Evolutionary conservation across 2,113 vertebrate species (phyloP).

Genomic region (Alectura lathami): DNA sequence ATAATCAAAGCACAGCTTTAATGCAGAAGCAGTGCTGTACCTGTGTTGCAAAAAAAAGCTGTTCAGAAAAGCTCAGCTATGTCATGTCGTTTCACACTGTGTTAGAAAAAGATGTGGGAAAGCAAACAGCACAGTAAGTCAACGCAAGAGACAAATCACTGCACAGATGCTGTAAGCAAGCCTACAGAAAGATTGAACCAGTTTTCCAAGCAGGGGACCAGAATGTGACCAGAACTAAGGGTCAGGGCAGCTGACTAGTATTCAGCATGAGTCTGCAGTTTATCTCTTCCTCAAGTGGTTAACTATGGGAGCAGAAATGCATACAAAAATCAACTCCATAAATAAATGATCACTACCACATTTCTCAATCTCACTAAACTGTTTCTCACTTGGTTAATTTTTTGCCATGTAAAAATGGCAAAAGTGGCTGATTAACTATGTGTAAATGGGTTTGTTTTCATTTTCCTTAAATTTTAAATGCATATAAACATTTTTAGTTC

Average conservation of each 20-base stretch:
- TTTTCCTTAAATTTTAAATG: constrained; percentile 56
- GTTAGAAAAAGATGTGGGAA: not conserved
- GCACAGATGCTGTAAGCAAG: not conserved
- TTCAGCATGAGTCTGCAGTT: not conserved
- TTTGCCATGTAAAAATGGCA: too few relatives aligned
- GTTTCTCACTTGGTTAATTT: not conserved
- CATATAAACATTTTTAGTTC: constrained; percentile 63
- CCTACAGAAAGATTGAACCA: not conserved
- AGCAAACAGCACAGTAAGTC: not conserved
- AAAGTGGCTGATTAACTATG: not conserved
- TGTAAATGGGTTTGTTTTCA: not conserved
- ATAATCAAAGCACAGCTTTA: fast-evolving
- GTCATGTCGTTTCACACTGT: not conserved
- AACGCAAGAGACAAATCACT: not conserved
- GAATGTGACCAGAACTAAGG: not conserved
- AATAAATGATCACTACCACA: not conserved
- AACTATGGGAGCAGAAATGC: not conserved
- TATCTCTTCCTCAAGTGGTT: not conserved
- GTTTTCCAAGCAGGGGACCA: not conserved
- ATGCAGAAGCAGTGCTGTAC: not conserved
- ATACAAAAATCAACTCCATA: not conserved
- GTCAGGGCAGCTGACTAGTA: not conserved
- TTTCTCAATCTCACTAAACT: not conserved
- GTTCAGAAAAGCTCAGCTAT: not conserved
- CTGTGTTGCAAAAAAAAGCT: fast-evolving